Base-by-base conservation (phyloP, 2,797 vertebrate species). In the Phataginus tricuspis region DNA sequence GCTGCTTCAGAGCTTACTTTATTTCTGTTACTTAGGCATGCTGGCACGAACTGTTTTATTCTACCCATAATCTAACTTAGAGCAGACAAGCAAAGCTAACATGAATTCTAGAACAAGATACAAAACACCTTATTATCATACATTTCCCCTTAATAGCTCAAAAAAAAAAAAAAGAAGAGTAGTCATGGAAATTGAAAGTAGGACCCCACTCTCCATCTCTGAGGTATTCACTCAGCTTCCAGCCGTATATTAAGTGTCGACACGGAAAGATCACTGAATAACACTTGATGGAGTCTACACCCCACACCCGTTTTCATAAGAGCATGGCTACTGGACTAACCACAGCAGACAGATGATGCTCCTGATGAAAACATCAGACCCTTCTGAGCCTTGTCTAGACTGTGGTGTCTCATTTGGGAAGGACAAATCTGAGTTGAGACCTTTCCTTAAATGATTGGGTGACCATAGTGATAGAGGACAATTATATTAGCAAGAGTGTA, bases 1-100 rank as follows among this genome's bases (percentile, higher is more conserved):
- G 14, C 37, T 72, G 42, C 19, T 75, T 57, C 37, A 66, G 7
- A 59, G 68, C 15, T 79, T 12, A 29, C 49, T 68, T 90, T 59
- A 79, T 84, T 88, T 29, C 10, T 49, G 16, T 79, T 57, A 25
- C 15, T 89, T 92, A 27, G 64, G 29, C 69, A 87, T 95, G 53
- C 13, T 86, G 66, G 63, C 55, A 80, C 39, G 92, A 55, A 94
- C 5, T 92, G 91, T 85, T 83, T 95, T 96, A 97, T 96, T 97
- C 78, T 45, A 49, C 55, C 23, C 7, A 84, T n/a, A 92, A 71
- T 96, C 96, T 96, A 96, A 95, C 61, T 34, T 1, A 18, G 88
- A 91, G 74, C 94, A 97, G 51, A 71, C 61, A 90, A 85, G 49
- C 10, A 95, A 85, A 45, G 34, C 72, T 39, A 90, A 53, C 75